Evolutionary conservation across 2,888 invertebrate genomes (phyloP), one percentile per base, ranked within the genome.

Genomic region (Argynnis bischoffii): DNA sequence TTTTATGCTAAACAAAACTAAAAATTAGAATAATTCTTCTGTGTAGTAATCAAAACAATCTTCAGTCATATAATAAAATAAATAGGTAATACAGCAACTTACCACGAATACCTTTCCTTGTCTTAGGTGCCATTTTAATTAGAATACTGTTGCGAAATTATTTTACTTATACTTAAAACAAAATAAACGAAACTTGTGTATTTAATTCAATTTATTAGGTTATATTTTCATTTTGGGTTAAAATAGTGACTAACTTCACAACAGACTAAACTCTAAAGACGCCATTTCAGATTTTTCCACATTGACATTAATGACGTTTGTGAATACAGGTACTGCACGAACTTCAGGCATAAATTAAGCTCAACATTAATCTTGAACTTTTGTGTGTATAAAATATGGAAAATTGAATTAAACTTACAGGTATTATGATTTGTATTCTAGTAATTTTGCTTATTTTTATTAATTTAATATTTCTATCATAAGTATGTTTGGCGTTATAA

Each of bases 111-210:
- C 77, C 69, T 35, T 78, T 78, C 41, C 69, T 77, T 55, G 69
- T 71, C 64, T 71, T 77, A 11, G 83, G 86, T 41, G 87, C 81
- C 86, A 87, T 87, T 69, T 51, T 74, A 53, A 8, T 26, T 35
- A 16, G 26, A 53, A 59, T 16, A 47, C 16, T 48, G 26, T 13
- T 3, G 31, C 15, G n/a, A 13, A 16, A 16, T 21, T 6, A 6
- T n/a, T 59, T 21, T 59, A 13, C 48, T 59, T 48, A 31, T 13
- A 31, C 2, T 48, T 6, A 41, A n/a, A n/a, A 59, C 15, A 26
- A 59, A 47, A 26, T 48, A 2, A 48, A 48, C 31, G 1, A 48
- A 48, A 11, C 26, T 59, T 59, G 21, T 57, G 14, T 41, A 41
- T 41, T 16, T 59, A 59, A 48, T 59, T 59, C 31, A 8, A 59